Conservation (phyloP, 2,797 vertebrate species). For the Cryptoblepharus egeriae region DNA sequence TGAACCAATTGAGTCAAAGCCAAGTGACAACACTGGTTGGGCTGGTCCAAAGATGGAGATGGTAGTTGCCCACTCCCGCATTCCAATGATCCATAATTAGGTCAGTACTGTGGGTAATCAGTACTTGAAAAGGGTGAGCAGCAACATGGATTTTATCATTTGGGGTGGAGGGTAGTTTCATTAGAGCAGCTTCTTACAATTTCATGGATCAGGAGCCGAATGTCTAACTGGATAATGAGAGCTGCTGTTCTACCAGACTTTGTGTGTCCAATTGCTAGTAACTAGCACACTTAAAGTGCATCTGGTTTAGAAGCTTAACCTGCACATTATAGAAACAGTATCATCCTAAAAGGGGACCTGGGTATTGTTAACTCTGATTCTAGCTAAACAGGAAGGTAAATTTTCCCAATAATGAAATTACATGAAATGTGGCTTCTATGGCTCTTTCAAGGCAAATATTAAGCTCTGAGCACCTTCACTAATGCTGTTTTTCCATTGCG, state of each 20-base stretch:
- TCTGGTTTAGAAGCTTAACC: conserved; percentile 48
- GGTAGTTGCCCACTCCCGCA: too few species aligned
- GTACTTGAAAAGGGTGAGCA: not conserved
- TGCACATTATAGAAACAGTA: not conserved
- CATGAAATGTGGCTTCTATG: conserved; percentile 45
- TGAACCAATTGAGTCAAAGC: too few species aligned
- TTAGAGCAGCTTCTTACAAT: not conserved
- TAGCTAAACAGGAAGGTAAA: conserved; percentile 41
- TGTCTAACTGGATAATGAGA: not conserved
- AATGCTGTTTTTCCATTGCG: conserved; percentile 34
- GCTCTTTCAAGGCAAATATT: conserved; percentile 45
- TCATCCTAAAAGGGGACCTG: not conserved
- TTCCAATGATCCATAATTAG: too few species aligned
- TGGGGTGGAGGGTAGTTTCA: too few species aligned
- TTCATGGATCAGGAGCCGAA: not conserved
- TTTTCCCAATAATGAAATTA: not conserved
- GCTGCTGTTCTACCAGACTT: not conserved
- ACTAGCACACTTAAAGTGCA: conserved; percentile 22
- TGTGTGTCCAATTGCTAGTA: not conserved
- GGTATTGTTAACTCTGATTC: conserved; percentile 41
- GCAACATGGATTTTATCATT: not conserved
- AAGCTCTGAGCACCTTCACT: conserved; percentile 48
- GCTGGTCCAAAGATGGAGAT: too few species aligned
- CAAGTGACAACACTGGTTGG: too few species aligned
- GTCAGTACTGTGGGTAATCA: not conserved